phyloP scores from a whole-genome alignment of 2,888 invertebrate genomes.

The Ochropleura leucogaster region DNA sequence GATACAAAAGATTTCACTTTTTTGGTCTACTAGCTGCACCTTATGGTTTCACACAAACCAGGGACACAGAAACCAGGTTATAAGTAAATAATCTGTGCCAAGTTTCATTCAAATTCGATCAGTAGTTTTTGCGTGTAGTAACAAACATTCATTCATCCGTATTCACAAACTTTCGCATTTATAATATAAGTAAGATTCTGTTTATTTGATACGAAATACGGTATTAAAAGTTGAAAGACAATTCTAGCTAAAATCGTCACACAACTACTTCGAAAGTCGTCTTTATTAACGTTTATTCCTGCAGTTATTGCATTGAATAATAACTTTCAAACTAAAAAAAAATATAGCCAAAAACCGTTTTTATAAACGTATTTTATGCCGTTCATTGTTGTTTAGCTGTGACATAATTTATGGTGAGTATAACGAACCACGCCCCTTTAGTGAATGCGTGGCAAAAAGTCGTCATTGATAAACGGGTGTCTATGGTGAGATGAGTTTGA shows the following conservation, averaged over 20 bases:
- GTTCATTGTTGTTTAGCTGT: conserved; percentile 72
- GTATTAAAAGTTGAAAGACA: too few relatives aligned
- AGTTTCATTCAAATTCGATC: too few relatives aligned
- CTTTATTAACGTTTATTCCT: not conserved
- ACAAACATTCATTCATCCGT: too few relatives aligned
- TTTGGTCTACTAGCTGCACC: not conserved
- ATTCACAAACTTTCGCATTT: too few relatives aligned
- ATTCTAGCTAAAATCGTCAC: not conserved
- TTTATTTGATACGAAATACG: not conserved
- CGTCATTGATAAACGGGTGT: conserved; percentile 44
- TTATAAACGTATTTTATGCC: conserved; percentile 37
- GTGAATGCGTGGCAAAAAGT: conserved; percentile 68
- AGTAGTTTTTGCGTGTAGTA: too few relatives aligned
- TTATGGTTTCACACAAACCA: too few relatives aligned
- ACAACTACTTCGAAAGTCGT: not conserved
- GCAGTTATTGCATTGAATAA: conserved; percentile 11
- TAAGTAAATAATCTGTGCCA: too few relatives aligned
- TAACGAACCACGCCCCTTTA: conserved; percentile 79
- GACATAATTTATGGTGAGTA: conserved; percentile 82
- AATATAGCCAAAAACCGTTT: not conserved
- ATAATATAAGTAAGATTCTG: not conserved
- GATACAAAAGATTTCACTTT: not conserved
- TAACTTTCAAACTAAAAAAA: not conserved
- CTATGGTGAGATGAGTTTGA: conserved; percentile 25
- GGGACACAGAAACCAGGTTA: too few relatives aligned